These are phyloP conservation scores for Pomatorhinus ruficollis DNA, from an alignment of 2,113 vertebrate genomes.

Conservation along the genomic window DNA sequence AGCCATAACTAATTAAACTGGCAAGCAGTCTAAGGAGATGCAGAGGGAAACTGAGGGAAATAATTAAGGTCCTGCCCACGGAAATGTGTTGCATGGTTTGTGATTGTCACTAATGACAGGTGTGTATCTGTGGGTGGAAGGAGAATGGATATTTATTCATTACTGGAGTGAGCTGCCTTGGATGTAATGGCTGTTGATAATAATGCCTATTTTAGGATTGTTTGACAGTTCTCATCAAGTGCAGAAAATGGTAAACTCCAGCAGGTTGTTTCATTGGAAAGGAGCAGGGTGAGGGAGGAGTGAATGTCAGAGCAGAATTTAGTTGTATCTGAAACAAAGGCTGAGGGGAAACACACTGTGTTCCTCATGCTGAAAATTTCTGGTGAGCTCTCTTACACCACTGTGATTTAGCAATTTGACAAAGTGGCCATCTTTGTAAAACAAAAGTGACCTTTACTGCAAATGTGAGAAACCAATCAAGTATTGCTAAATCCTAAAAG, in stretches of 20 bases:
- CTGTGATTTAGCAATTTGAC: background rate
- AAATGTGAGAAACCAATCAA: background rate
- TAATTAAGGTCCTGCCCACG: background rate
- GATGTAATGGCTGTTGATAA: background rate
- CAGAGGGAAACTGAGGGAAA: background rate
- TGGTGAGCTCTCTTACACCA: background rate
- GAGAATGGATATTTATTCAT: background rate
- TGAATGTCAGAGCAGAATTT: background rate
- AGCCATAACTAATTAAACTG: background rate
- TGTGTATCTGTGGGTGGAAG: background rate
- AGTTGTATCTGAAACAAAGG: background rate
- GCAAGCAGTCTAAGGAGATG: background rate
- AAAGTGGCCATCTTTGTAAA: background rate
- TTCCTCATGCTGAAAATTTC: background rate
- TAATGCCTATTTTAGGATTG: background rate
- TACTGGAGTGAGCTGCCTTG: background rate
- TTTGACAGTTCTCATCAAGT: background rate
- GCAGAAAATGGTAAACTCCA: background rate
- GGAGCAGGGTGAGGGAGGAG: background rate
- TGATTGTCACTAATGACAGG: background rate
- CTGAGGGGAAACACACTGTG: background rate
- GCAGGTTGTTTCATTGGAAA: background rate
- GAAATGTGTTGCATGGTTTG: rapidly evolving
- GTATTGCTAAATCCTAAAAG: background rate
- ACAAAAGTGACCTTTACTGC: background rate